A percentile compares a stretch with the other conserved stretches of the same genome.
phyloP scores from a whole-genome alignment of 2,113 vertebrate genomes.

The Ailurus styani region DNA sequence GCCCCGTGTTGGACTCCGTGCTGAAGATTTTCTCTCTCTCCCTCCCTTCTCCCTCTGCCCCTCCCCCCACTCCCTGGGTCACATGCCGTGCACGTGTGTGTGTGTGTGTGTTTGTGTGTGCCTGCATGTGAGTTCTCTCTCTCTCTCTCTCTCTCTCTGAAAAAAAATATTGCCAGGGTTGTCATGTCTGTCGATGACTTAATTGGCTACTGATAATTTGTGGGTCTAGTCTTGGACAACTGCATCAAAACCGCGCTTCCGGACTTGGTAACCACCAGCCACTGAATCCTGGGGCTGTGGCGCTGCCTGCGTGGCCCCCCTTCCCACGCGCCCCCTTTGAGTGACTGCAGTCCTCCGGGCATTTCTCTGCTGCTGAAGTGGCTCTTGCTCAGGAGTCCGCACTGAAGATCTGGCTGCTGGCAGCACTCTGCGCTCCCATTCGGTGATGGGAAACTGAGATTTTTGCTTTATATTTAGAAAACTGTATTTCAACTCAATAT shows the following conservation, averaged over 20 bases:
- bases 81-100: no score
- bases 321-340: accelerated
- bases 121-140: no score
- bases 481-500: neutral
- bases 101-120: accelerated
- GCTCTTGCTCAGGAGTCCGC: neutral
- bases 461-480: neutral
- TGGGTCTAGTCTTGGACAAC: neutral
- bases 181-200: neutral
- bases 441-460: neutral
- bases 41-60: neutral
- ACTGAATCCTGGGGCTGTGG: neutral
- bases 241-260: neutral
- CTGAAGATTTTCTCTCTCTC: neutral
- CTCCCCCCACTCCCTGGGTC: neutral
- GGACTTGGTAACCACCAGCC: neutral
- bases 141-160: neutral
- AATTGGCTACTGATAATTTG: neutral
- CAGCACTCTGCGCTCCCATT: no score
- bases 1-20: neutral
- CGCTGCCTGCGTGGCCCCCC: accelerated
- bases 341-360: neutral
- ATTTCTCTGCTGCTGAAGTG: no score
- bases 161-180: neutral
- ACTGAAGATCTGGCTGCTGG: no score